A percentile compares a stretch with the other conserved stretches of the same genome.
phyloP scores from a whole-genome alignment of 2,888 invertebrate species.

The Furcula furcula region DNA sequence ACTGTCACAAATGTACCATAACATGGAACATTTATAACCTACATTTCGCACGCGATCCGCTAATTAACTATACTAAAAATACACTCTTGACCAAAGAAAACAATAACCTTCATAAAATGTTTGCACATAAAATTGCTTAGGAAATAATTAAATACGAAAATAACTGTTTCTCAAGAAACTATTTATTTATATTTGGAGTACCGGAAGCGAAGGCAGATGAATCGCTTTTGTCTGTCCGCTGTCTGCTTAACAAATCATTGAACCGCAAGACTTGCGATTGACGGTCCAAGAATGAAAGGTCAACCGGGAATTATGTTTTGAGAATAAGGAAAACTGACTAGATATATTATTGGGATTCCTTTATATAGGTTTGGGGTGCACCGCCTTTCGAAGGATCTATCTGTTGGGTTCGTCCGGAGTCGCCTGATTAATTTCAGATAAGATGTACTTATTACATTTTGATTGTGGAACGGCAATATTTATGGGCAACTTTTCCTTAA shows the following conservation, averaged over 20 bases:
- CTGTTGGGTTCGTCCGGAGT: constrained; percentile 12
- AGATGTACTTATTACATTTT: no score
- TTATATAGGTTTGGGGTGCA: constrained; percentile 19
- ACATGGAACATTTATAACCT: not conserved
- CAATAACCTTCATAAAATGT: not conserved
- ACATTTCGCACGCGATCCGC: not conserved
- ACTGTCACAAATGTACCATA: no score
- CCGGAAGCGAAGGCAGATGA: constrained; percentile 8
- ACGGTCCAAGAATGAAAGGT: constrained; percentile 25
- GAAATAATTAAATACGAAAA: not conserved
- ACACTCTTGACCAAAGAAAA: not conserved
- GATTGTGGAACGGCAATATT: no score
- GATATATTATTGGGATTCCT: constrained; percentile 28
- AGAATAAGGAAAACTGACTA: constrained; percentile 19
- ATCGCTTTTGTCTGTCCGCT: constrained; percentile 11
- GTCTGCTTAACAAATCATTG: constrained; percentile 10
- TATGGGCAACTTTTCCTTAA: no score
- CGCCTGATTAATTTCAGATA: constrained; percentile 13
- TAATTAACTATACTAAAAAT: not conserved
- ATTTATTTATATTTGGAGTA: constrained; percentile 8
- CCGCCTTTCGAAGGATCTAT: constrained; percentile 19
- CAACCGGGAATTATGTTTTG: constrained; percentile 22
- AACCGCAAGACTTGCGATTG: constrained; percentile 12
- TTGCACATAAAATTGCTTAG: not conserved
- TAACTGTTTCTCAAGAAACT: not conserved